Evolutionary conservation across 2,113 vertebrate species (phyloP).

Genomic region (Irena cyanogastra): DNA sequence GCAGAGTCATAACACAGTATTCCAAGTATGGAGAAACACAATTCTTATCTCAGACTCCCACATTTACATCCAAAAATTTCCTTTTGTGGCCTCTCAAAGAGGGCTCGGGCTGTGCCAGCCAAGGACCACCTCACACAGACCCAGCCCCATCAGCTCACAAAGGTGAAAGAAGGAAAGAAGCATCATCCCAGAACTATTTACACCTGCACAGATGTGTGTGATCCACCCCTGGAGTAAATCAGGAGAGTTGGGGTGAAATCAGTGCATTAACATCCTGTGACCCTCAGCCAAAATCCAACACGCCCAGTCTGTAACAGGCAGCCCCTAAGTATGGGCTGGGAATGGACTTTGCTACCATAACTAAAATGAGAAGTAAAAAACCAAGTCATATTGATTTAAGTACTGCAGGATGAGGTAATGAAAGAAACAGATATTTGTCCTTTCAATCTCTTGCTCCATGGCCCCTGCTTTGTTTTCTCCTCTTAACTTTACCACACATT

Average conservation of each 20-base stretch:
- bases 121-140: fast-evolving
- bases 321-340: no score
- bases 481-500: not conserved
- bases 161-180: not conserved
- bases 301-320: not conserved
- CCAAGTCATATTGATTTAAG: not conserved
- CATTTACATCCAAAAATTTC: not conserved
- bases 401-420: no score
- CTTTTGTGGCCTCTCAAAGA: not conserved
- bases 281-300: not conserved
- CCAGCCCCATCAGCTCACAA: not conserved
- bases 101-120: not conserved
- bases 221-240: not conserved
- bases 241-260: not conserved
- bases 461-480: not conserved
- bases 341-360: not conserved
- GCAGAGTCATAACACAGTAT: not conserved
- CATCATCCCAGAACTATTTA: fast-evolving
- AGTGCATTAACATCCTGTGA: not conserved
- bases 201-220: fast-evolving
- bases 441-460: not conserved
- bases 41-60: not conserved
- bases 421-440: not conserved
- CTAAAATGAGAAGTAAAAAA: not conserved
- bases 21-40: not conserved